phyloP scores from a whole-genome alignment of 1,140 invertebrate genomes.

The Dinoponera quadriceps region DNA sequence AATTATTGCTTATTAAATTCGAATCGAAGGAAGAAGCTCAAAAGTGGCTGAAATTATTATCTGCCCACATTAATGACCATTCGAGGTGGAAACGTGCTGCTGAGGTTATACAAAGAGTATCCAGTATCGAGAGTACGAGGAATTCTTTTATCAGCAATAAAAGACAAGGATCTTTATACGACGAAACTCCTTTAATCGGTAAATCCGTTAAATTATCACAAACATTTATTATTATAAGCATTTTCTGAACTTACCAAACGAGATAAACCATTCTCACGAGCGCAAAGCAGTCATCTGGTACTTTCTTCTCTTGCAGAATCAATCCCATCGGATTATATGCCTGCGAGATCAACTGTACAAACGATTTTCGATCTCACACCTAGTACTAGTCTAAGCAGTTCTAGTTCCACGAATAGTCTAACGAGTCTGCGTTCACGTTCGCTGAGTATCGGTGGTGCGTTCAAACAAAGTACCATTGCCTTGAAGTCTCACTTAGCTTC shows the following conservation, averaged over 20 bases:
- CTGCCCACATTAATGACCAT: conserved; percentile 85
- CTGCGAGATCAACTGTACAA: conserved; percentile 83
- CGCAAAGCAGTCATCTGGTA: neutral
- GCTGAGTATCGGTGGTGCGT: conserved; percentile 79
- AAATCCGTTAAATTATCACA: conserved; percentile 50
- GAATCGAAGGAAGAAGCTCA: conserved; percentile 83
- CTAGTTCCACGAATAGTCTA: conserved; percentile 65
- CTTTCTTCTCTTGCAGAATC: conserved; percentile 78
- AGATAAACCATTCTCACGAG: neutral
- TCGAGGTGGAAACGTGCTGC: conserved; percentile 88
- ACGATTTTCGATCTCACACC: conserved; percentile 85
- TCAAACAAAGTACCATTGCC: conserved; percentile 78
- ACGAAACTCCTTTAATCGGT: conserved; percentile 88
- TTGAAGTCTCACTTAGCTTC: conserved; percentile 83
- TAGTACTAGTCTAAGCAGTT: conserved; percentile 84
- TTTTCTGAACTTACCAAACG: neutral
- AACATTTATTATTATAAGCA: too few relatives aligned
- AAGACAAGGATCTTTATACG: conserved; percentile 87
- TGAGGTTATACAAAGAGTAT: conserved; percentile 87
- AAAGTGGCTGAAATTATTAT: conserved; percentile 85
- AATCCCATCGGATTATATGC: conserved; percentile 79
- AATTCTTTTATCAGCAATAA: conserved; percentile 84
- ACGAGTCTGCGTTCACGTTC: conserved; percentile 84
- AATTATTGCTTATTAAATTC: conserved; percentile 78
- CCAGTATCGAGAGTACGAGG: conserved; percentile 83